A percentile compares a stretch with the other conserved stretches of the same genome.
phyloP scores from a whole-genome alignment of 2,113 vertebrate genomes.

The Elachura formosa region DNA sequence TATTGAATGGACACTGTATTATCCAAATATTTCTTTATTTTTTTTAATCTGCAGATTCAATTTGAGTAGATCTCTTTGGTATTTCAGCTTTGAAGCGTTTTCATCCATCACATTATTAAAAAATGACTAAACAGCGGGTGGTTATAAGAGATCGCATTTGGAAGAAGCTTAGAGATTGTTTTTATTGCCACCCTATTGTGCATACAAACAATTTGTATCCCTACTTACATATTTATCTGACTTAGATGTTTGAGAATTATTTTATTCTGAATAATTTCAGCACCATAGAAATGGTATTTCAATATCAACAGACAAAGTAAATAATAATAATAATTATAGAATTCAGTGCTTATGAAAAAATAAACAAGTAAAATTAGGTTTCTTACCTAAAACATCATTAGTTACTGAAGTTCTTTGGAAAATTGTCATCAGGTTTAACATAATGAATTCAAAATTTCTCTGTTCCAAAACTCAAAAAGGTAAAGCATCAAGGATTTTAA shows the following conservation, averaged over 20 bases:
- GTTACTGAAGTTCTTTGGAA: constrained; percentile 3
- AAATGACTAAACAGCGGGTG: constrained; percentile 52
- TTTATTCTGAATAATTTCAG: constrained; percentile 62
- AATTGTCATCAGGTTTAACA: not conserved
- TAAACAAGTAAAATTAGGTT: not conserved
- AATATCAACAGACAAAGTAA: constrained; percentile 30
- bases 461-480: not conserved
- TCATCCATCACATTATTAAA: constrained; percentile 31
- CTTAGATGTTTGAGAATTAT: constrained; percentile 11
- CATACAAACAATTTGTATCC: constrained; percentile 47
- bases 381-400: constrained; percentile 4
- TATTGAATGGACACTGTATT: not conserved
- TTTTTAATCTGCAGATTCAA: not conserved
- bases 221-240: constrained; percentile 62
- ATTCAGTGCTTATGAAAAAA: not conserved
- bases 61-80: not conserved
- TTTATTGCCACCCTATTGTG: constrained; percentile 47
- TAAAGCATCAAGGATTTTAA: not conserved
- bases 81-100: constrained; percentile 38
- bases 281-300: constrained; percentile 50
- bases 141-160: constrained; percentile 36
- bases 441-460: not conserved
- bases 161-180: constrained; percentile 29
- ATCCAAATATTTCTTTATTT: not conserved
- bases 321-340: constrained; percentile 23